Base-by-base conservation (phyloP, 64 coral and sea anemone genomes). In the Catalaphyllia jardinei region DNA sequence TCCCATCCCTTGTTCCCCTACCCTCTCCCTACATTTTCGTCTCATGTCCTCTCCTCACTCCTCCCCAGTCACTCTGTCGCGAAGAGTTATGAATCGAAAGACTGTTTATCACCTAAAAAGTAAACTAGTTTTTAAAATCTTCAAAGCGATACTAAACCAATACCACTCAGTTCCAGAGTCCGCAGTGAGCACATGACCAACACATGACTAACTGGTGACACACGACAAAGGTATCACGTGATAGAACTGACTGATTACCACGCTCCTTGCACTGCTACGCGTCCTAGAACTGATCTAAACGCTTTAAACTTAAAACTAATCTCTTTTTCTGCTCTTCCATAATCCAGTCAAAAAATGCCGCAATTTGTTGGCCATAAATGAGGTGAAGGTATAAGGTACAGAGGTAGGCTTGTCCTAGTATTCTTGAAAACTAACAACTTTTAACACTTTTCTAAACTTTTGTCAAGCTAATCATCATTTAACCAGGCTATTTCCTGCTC, bases 331-430 rank as follows among this genome's bases (percentile, higher is more conserved):
- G 33, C 60, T n/a, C 60, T 71, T 84, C 80, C 69, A 49, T 71
- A 84, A 84, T 84, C 7, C 38, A 84, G 80, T 63, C 20, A 69
- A 84, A 84, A 71, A 84, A 84, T 84, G 80, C 80, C 80, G 62
- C 80, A 84, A 84, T 84, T 84, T 84, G 80, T 84, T 67, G 80
- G 80, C 35, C 80, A 84, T 84, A 25, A 84, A 69, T 71, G 80
- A 84, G 33, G 80, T 65, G 79, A 82, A 64, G 62, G 10, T 62
- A 84, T 84, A 35, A 84, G 65, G 24, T 61, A n/a, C 19, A 65
- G 62, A 84, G 80, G 80, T 84, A 84, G 80, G 80, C 22, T 12
- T 84, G 24, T 19, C 38, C 9, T 65, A 80, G 4, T 19, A 63
- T 18, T 8, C 35, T 82, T 65, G 33, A 12, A 17, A 82, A 82